Percentiles rank a stretch among this genome's conserved stretches.
phyloP scores from a whole-genome alignment of 2,888 invertebrate genomes.

The Prionchulus punctatus region DNA sequence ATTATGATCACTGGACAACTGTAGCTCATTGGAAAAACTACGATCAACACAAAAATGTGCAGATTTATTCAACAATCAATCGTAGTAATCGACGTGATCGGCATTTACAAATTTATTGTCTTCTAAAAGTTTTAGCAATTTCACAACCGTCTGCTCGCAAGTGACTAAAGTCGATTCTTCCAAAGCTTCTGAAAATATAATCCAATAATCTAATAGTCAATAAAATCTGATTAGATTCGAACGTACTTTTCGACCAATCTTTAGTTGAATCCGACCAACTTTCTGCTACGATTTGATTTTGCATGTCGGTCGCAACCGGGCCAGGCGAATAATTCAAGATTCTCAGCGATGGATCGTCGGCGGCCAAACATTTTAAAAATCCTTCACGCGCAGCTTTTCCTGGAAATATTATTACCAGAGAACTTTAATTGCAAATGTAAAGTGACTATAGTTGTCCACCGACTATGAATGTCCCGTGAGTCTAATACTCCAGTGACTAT shows the following conservation, averaged over 20 bases:
- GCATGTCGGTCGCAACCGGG: constrained; percentile 37
- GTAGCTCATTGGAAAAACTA: too few species aligned
- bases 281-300: constrained; percentile 33
- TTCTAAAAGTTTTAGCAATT: background rate
- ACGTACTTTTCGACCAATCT: constrained; percentile 23
- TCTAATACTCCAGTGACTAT: too few species aligned
- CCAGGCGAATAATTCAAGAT: constrained; percentile 38
- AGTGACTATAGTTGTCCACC: too few species aligned
- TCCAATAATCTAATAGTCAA: too few species aligned
- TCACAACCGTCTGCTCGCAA: background rate
- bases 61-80: background rate
- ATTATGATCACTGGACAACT: too few species aligned
- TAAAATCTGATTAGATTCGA: too few species aligned
- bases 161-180: too few species aligned
- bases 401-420: too few species aligned
- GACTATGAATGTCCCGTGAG: too few species aligned
- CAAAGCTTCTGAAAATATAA: too few species aligned
- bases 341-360: constrained; percentile 29
- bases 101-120: background rate
- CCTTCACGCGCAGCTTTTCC: constrained; percentile 37
- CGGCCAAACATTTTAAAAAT: constrained; percentile 34
- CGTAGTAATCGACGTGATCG: background rate
- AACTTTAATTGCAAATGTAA: too few species aligned
- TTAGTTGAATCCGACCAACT: constrained; percentile 22
- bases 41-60: too few species aligned